These are phyloP conservation scores for Aradus depressus DNA, from an alignment of 2,888 invertebrate species.

Conservation along the genomic window DNA sequence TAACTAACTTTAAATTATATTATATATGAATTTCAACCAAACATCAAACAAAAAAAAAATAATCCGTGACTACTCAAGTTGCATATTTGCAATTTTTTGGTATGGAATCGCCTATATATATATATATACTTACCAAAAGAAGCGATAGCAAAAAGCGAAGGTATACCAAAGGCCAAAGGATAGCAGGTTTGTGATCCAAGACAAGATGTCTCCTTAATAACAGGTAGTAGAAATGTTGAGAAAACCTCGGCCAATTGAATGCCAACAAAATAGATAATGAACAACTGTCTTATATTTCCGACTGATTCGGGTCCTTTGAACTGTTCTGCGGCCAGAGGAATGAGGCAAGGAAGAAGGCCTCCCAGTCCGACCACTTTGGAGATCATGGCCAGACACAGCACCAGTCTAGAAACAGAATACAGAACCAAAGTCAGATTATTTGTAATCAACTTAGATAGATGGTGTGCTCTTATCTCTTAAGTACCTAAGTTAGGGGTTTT, in stretches of 20 bases:
- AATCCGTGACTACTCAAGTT: no score
- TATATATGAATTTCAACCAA: no score
- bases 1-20: no score
- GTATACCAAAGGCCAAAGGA: slow-evolving; percentile 9
- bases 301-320: not conserved
- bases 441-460: no score
- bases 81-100: no score
- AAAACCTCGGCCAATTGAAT: slow-evolving; percentile 3
- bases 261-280: slow-evolving; percentile 6
- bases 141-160: not conserved
- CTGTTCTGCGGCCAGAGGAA: slow-evolving; percentile 9
- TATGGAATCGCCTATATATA: no score
- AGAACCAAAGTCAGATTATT: no score
- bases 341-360: not conserved
- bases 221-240: slow-evolving; percentile 1
- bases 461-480: no score
- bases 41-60: no score
- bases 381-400: not conserved
- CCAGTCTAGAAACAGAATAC: not conserved
- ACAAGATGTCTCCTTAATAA: slow-evolving; percentile 8
- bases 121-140: not conserved
- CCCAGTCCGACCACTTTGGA: slow-evolving; percentile 9
- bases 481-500: no score
- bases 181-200: slow-evolving; percentile 1
- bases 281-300: slow-evolving; percentile 1